Evolutionary conservation across 1,140 invertebrate genomes (phyloP), one percentile per base, ranked within the genome.

Genomic region (Lethocerus indicus): DNA sequence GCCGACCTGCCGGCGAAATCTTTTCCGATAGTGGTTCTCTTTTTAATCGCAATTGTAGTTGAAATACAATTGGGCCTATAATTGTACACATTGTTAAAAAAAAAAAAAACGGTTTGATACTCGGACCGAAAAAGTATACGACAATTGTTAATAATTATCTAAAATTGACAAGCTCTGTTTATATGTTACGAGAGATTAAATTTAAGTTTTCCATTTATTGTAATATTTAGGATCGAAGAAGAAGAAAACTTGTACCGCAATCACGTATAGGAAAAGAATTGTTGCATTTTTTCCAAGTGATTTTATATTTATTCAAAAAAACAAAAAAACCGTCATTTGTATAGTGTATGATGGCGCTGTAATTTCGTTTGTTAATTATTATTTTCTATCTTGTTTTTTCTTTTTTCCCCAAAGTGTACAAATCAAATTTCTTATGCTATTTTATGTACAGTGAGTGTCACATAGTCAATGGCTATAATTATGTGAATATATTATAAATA

Each of bases 391-490:
- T 43, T 39, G 21, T 43, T n/a, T 43, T 47, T 47, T 20, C n/a
- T 51, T 37, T 32, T 52, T 52, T 47, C 41, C 14, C 27, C 45
- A 39, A 52, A 47, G 28, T 54, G 53, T 54, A 50, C 48, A 50
- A 54, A 50, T 50, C 53, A 54, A 54, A 54, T 53, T 53, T 45
- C 39, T 47, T 42, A 28, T 49, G 26, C 35, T 49, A 35, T 49
- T 53, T 53, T 47, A 45, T 54, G 53, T 54, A 54, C 53, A 54
- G 53, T 54, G 37, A 54, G 53, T 54, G 53, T 54, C 46, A 44
- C 45, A 54, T 54, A 54, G 53, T 54, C 53, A 54, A 39, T 51
- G 53, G 53, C 53, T 54, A 54, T 53, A 53, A 40, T 54, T 54
- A 54, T 54, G 53, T 54, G 53, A 54, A 54, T 54, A 54, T 47